phyloP scores from a whole-genome alignment of 2,113 vertebrate genomes.

The Rhinolophus sinicus region DNA sequence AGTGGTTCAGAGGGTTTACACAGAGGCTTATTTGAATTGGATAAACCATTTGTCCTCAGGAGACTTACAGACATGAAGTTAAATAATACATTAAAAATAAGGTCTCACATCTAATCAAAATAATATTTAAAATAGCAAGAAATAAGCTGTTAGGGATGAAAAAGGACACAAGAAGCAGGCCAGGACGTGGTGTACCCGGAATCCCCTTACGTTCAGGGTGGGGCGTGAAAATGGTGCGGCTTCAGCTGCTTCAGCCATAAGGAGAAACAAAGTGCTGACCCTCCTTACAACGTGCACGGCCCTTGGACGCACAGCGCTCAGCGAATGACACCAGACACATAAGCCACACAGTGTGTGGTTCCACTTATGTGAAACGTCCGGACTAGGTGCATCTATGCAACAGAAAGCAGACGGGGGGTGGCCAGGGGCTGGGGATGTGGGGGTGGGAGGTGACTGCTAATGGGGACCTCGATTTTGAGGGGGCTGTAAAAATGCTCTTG shows the following conservation, averaged over 20 bases:
- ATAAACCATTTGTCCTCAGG: not conserved
- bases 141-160: not conserved
- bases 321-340: not conserved
- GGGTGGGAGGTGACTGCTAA: not conserved
- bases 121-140: not conserved
- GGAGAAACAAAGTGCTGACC: accelerated
- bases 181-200: not conserved
- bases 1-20: accelerated
- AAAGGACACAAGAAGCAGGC: not conserved
- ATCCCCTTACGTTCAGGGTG: accelerated
- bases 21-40: not conserved
- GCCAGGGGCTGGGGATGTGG: too few relatives aligned
- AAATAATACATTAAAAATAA: not conserved
- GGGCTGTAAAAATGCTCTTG: not conserved
- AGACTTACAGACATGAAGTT: not conserved
- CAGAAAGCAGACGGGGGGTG: too few relatives aligned
- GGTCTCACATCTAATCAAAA: not conserved
- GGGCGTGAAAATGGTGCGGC: not conserved
- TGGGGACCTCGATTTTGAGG: not conserved
- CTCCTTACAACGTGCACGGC: accelerated
- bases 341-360: accelerated
- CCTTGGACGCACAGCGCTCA: accelerated
- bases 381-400: not conserved
- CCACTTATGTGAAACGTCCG: accelerated
- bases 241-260: not conserved